Evolutionary conservation across 2,888 invertebrate genomes (phyloP).

Genomic region (Monochamus alternatus): DNA sequence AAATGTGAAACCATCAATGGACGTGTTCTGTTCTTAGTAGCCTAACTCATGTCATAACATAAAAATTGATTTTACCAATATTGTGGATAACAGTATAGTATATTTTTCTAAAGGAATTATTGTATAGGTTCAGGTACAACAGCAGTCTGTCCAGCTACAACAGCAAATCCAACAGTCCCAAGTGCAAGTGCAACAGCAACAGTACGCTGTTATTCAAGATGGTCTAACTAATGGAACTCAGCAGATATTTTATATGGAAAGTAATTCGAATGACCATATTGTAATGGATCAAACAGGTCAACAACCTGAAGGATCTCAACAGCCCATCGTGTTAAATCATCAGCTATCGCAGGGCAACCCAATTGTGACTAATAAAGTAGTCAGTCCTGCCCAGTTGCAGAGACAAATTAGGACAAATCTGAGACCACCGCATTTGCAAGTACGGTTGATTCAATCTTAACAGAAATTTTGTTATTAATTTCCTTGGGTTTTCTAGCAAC

Average conservation of each 20-base stretch:
- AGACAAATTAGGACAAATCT: constrained; percentile 12
- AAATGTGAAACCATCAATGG: too few species aligned
- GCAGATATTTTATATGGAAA: constrained; percentile 46
- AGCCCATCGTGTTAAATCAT: constrained; percentile 49
- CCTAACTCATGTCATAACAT: too few species aligned
- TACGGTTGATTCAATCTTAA: not conserved
- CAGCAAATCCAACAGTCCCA: constrained; percentile 34
- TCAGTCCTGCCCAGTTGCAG: constrained; percentile 7
- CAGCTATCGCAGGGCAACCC: constrained; percentile 39
- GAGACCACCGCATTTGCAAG: constrained; percentile 28
- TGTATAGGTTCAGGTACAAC: constrained; percentile 30
- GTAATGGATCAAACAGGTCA: constrained; percentile 39
- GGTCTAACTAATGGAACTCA: constrained; percentile 44
- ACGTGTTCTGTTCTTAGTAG: too few species aligned
- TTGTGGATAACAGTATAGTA: not conserved
- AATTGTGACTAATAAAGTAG: constrained; percentile 18
- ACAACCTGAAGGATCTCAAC: constrained; percentile 30
- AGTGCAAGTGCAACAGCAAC: constrained; percentile 36
- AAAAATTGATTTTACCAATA: too few species aligned
- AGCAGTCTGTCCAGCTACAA: constrained; percentile 25
- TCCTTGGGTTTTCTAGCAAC: constrained; percentile 25
- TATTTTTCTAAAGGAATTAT: not conserved
- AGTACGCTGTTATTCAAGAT: constrained; percentile 47
- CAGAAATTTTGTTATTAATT: not conserved
- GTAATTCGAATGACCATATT: constrained; percentile 27